Base-by-base conservation (phyloP, 1,140 invertebrate species). In the Delia radicum region DNA sequence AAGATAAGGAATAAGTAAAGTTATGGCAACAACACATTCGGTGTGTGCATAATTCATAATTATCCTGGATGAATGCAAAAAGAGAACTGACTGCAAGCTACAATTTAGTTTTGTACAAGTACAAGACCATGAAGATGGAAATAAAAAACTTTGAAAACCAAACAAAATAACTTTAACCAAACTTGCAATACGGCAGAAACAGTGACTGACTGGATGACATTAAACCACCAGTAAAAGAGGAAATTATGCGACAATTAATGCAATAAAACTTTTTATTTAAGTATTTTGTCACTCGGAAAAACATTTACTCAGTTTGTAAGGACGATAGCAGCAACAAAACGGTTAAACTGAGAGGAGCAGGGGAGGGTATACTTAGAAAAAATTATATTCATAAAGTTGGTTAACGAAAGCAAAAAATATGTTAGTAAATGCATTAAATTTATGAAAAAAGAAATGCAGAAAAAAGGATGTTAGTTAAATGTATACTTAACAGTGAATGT, bases 161-260 rank as follows among this genome's bases (percentile, higher is more conserved):
- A 37, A 37, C 33, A 37, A 7, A 37, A 37, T 3, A 37, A 37
- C 33, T 55, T 18, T 21, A 55, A 55, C n/a, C 10, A 55, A 55
- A 55, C 46, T 55, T 55, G 46, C 46, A 55, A 55, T 6, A 55
- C 46, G 24, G 48, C 48, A 55, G 24, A 55, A 21, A 21, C 48
- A 55, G 48, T 18, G 24, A 3, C 33, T 37, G 33, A 48, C 3
- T 55, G 48, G 24, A n/a, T 55, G 48, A 55, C 48, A 55, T 55
- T 55, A 55, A 55, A 55, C 48, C 48, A 55, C 5, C 48, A 55
- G 18, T 21, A 7, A n/a, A 55, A 69, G n/a, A 69, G 65, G 65
- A 69, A 69, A 69, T 69, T 69, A 69, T 69, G 65, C 29, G 29
- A 69, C 65, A 69, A 69, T 69, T 69, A 69, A 69, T 69, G 65